A percentile compares a stretch with the other conserved stretches of the same genome.
phyloP scores from a whole-genome alignment of 2,797 vertebrate genomes.

The Melanotaenia parkinsoni region DNA sequence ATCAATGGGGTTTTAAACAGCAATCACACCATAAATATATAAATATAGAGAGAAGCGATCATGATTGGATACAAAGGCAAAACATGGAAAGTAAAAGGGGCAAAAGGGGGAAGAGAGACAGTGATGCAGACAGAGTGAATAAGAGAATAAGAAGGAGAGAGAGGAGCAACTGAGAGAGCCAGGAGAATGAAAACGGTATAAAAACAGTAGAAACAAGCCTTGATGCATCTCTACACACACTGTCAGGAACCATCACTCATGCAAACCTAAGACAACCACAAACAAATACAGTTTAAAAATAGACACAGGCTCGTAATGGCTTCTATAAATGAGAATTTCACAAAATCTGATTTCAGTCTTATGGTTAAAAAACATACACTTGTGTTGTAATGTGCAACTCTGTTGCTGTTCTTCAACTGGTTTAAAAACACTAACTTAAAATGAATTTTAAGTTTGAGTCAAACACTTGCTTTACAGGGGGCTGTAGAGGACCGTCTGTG shows the following conservation, averaged over 20 bases:
- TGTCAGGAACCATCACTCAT: conserved; percentile 65
- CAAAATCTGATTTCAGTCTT: background rate
- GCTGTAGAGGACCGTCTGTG: background rate
- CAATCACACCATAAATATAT: conserved; percentile 85
- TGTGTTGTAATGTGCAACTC: background rate
- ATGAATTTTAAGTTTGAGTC: background rate
- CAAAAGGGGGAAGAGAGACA: conserved; percentile 59
- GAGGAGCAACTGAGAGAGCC: conserved; percentile 53
- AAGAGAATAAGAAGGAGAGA: conserved; percentile 44
- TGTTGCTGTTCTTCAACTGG: conserved; percentile 1
- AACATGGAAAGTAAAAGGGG: conserved; percentile 65
- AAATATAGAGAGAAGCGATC: conserved; percentile 79
- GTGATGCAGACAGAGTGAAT: conserved; percentile 39
- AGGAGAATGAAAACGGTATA: conserved; percentile 53
- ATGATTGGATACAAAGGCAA: conserved; percentile 76
- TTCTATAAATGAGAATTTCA: background rate
- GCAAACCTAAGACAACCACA: conserved; percentile 50
- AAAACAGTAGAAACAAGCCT: conserved; percentile 66
- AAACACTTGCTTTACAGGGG: background rate
- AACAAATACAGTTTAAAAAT: conserved; percentile 9
- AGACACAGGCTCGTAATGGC: conserved; percentile 12
- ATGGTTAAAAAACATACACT: background rate
- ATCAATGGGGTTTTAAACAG: conserved; percentile 89
- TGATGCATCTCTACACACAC: conserved; percentile 74
- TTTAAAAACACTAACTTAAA: background rate